Percentiles rank a stretch among this genome's conserved stretches.
These are phyloP conservation scores for Melanostoma scalare DNA, from an alignment of 2,888 invertebrate genomes.

Conservation along the genomic window DNA sequence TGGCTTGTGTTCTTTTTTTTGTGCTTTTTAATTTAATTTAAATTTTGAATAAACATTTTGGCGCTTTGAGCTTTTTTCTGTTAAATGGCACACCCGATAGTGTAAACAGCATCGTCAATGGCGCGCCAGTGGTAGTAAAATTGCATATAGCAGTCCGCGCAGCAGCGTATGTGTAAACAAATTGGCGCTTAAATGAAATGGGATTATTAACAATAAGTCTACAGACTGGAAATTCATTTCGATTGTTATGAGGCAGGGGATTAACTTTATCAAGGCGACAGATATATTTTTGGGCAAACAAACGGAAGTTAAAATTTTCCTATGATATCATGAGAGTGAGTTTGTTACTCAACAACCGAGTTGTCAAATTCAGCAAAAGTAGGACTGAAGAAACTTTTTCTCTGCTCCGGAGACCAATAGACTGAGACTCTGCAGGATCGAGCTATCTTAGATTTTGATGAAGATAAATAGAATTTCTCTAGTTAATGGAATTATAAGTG, in stretches of 20 bases:
- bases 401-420: too few species aligned
- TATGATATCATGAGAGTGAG: neutral
- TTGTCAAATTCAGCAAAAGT: too few species aligned
- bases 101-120: slow-evolving; percentile 53
- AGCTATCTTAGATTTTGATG: too few species aligned
- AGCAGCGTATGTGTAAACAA: slow-evolving; percentile 48
- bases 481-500: too few species aligned
- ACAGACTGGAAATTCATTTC: slow-evolving; percentile 51
- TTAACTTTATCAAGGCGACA: slow-evolving; percentile 18
- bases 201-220: slow-evolving; percentile 39
- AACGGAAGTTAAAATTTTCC: slow-evolving; percentile 18
- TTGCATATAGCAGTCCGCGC: slow-evolving; percentile 14
- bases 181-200: slow-evolving; percentile 41
- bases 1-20: slow-evolving; percentile 6
- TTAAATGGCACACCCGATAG: slow-evolving; percentile 61
- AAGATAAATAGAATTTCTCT: too few species aligned
- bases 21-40: slow-evolving; percentile 27
- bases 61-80: slow-evolving; percentile 64
- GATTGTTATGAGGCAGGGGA: slow-evolving; percentile 5
- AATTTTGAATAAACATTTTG: slow-evolving; percentile 67
- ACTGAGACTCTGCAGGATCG: too few species aligned
- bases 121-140: slow-evolving; percentile 29
- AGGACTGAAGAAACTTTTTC: too few species aligned
- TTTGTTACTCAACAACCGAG: too few species aligned
- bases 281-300: neutral